phyloP scores from a whole-genome alignment of 2,113 vertebrate species.

The Ammodytes marinus region DNA sequence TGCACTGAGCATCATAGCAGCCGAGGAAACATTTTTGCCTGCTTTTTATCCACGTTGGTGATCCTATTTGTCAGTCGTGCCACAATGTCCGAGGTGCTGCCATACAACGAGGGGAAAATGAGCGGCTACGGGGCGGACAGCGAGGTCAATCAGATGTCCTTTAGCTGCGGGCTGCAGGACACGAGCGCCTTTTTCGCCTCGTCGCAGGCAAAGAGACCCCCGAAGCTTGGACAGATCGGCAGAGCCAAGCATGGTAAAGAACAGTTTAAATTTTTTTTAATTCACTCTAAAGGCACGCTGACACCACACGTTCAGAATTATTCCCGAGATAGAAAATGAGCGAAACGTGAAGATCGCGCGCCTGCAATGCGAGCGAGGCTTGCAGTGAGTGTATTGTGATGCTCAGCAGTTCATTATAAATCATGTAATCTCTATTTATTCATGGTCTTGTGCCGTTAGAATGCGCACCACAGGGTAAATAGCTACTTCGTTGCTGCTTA shows the following conservation, averaged over 20 bases:
- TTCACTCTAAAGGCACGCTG: neutral
- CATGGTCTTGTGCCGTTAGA: too few relatives aligned
- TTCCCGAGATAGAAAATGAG: neutral
- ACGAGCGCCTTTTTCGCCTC: slow-evolving; percentile 94
- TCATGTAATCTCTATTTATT: neutral
- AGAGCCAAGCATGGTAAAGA: slow-evolving; percentile 95
- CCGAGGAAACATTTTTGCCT: slow-evolving; percentile 35
- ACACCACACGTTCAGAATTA: neutral
- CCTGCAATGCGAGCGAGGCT: neutral
- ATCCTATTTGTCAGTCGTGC: slow-evolving; percentile 38
- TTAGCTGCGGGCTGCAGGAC: slow-evolving; percentile 98
- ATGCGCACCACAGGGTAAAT: neutral
- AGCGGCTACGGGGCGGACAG: slow-evolving; percentile 93
- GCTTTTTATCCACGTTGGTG: slow-evolving; percentile 24
- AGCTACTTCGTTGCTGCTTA: slow-evolving; percentile 36
- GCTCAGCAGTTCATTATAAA: neutral
- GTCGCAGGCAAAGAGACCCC: slow-evolving; percentile 96
- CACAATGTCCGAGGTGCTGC: slow-evolving; percentile 96
- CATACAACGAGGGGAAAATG: slow-evolving; percentile 98
- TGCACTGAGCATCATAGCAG: slow-evolving; percentile 1
- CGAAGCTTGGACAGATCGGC: slow-evolving; percentile 97
- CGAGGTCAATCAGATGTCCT: slow-evolving; percentile 95
- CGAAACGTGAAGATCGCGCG: neutral
- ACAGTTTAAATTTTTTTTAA: neutral
- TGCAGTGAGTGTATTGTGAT: neutral